A percentile compares a stretch with the other conserved stretches of the same genome.
Evolutionary conservation across 2,888 invertebrate genomes (phyloP).

Genomic region (Folsomia manolachei): DNA sequence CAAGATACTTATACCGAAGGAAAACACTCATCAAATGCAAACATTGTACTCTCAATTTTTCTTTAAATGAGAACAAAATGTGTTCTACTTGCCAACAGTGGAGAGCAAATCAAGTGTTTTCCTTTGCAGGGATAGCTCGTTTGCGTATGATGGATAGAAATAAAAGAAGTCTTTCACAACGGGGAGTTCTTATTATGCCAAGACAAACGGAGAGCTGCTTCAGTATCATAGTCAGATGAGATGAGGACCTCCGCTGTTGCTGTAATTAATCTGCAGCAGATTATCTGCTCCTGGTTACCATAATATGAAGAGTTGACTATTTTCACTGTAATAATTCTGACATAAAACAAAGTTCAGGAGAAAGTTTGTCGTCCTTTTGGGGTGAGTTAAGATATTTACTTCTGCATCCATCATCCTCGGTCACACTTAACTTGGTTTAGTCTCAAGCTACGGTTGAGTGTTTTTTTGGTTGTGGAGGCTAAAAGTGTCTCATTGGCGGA

Average conservation of each 20-base stretch:
- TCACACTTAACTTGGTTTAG: not conserved
- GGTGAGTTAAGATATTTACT: not conserved
- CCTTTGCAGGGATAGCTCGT: too few species aligned
- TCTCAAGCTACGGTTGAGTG: not conserved
- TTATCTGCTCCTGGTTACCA: too few species aligned
- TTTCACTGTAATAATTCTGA: too few species aligned
- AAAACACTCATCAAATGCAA: not conserved
- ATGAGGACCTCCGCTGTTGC: not conserved
- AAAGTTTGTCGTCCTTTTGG: too few species aligned
- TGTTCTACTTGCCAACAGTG: not conserved
- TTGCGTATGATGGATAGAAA: too few species aligned
- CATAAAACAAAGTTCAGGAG: too few species aligned
- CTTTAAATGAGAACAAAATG: not conserved
- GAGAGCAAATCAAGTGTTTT: too few species aligned
- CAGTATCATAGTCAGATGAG: not conserved
- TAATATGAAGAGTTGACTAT: too few species aligned
- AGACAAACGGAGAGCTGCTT: not conserved
- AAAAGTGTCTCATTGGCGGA: not conserved
- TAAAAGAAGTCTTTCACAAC: not conserved
- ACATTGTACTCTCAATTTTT: not conserved
- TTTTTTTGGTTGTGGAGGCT: not conserved
- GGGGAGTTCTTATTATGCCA: not conserved
- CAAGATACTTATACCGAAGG: not conserved
- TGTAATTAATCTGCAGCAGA: too few species aligned
- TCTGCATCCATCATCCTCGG: not conserved